Evolutionary conservation across 2,888 invertebrate genomes (phyloP), one percentile per base, ranked within the genome.

Genomic region (Aspidiotus rigidus): DNA sequence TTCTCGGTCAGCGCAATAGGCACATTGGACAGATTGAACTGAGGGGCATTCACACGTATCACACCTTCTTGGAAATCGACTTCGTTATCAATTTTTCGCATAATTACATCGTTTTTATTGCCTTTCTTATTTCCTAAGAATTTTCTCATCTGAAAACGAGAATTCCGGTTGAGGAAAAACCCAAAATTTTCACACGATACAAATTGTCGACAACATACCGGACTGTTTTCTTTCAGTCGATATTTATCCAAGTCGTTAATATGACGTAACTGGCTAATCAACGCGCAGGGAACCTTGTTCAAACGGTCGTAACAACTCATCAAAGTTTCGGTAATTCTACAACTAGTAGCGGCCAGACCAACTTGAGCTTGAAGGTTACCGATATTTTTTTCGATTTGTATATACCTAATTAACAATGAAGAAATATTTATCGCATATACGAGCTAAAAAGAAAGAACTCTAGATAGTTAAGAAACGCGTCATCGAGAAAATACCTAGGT

Each of bases 271-370:
- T 88, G 86, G 71, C 80, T 77, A 76, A 89, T 79, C 54, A 92
- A 81, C 64, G 86, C 84, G 71, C 83, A 82, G 62, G 93, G 90
- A 73, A 93, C 88, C 72, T 84, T 82, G 87, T 93, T 94, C 71
- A 95, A 81, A 72, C 84, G 83, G 71, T 89, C 85, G 74, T 87
- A 84, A 77, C 87, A 86, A 70, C 86, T 85, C 79, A 95, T 86
- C 74, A 95, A 80, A 63, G 88, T 85, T 77, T 91, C 90, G 53
- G 93, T 90, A 70, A 93, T 85, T 77, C 86, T 86, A 76, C 92
- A 92, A 74, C 91, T 93, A 75, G 89, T 86, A 7, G 93, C 92
- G 0, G 94, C 94, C 78, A 90, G 87, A 73, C 88, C 87, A 7
- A 91, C 84, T 78, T 91, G 89, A 59, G 85, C 87, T 75, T 83